Percentiles rank a stretch among this genome's conserved stretches.
Evolutionary conservation across 2,113 vertebrate species (phyloP).

Genomic region (Tachysurus vachellii): DNA sequence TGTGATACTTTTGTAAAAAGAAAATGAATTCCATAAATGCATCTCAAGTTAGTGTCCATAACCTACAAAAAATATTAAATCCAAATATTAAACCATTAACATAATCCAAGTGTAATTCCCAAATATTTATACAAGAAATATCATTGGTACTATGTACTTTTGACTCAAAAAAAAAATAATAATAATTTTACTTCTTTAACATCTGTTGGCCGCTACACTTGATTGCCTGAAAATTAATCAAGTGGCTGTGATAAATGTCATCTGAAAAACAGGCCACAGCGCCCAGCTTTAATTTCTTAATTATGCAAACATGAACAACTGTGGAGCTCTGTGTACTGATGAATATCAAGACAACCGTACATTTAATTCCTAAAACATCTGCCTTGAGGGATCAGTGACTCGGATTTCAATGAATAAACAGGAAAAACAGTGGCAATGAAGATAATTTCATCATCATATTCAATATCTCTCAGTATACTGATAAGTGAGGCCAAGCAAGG

Average conservation of each 20-base stretch:
- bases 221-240: slow-evolving; percentile 44
- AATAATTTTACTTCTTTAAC: neutral
- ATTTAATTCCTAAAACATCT: slow-evolving; percentile 72
- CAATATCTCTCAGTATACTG: slow-evolving; percentile 58
- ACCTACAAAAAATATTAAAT: neutral
- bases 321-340: slow-evolving; percentile 58
- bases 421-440: slow-evolving; percentile 51
- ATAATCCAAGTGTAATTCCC: neutral
- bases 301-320: slow-evolving; percentile 67
- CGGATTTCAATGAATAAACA: slow-evolving; percentile 64
- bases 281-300: slow-evolving; percentile 54
- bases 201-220: slow-evolving; percentile 14
- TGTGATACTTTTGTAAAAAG: neutral
- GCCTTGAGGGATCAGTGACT: slow-evolving; percentile 62
- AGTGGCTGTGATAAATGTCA: slow-evolving; percentile 52
- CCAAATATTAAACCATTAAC: neutral
- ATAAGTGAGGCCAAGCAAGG: slow-evolving; percentile 65
- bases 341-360: slow-evolving; percentile 69
- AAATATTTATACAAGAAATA: neutral
- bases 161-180: neutral
- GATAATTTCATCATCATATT: slow-evolving; percentile 83
- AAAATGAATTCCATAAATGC: neutral
- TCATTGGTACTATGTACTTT: neutral
- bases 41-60: neutral
- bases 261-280: slow-evolving; percentile 50